These are phyloP conservation scores for Pammene fasciana DNA, from an alignment of 2,888 invertebrate species.

Conservation along the genomic window DNA sequence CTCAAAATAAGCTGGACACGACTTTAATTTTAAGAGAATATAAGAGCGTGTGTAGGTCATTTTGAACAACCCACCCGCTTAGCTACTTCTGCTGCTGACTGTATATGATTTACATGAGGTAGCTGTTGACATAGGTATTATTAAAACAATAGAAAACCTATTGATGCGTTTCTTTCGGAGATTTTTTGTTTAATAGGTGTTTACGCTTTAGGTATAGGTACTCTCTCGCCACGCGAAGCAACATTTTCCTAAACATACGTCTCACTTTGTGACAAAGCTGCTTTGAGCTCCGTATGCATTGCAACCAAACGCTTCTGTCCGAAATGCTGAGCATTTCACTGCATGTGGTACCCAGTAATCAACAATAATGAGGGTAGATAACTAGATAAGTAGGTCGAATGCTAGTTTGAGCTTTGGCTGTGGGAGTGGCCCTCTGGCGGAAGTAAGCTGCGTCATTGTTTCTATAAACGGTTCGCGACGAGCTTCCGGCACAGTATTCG, in stretches of 20 bases:
- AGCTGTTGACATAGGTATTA: no score
- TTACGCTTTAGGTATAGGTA: no score
- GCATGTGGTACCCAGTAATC: slow-evolving; percentile 2
- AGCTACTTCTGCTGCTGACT: no score
- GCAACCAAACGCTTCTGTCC: neutral
- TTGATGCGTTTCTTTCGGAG: no score
- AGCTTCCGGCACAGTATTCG: slow-evolving; percentile 46
- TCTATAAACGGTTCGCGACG: slow-evolving; percentile 56
- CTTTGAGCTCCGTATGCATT: neutral
- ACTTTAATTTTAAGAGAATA: no score
- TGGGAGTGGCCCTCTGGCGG: slow-evolving; percentile 46
- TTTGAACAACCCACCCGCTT: no score
- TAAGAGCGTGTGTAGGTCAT: no score
- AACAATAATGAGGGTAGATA: slow-evolving; percentile 26
- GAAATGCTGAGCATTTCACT: neutral
- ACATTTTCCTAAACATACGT: neutral
- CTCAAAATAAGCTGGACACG: no score
- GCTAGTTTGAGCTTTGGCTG: slow-evolving; percentile 42
- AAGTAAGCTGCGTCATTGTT: slow-evolving; percentile 57
- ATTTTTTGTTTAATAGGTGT: no score
- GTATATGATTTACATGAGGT: no score
- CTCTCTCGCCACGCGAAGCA: neutral
- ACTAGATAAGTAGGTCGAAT: slow-evolving; percentile 37
- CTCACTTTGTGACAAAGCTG: neutral
- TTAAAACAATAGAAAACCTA: no score